These are phyloP conservation scores for Calyptommatus sinebrachiatus DNA, from an alignment of 2,113 vertebrate species.

Conservation along the genomic window DNA sequence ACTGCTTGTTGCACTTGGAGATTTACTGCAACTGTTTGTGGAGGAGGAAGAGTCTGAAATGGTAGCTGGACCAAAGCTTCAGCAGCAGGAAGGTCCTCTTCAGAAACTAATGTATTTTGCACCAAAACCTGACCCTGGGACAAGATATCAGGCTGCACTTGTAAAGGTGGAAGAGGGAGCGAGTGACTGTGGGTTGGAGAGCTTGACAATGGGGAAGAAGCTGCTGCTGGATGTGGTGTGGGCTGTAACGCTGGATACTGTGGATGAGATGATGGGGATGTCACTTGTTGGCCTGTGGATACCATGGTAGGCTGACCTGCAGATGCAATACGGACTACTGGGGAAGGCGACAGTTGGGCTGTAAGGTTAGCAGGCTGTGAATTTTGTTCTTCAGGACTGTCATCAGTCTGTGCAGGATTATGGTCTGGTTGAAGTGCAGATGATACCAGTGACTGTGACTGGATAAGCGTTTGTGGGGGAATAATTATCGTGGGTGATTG, in stretches of 20 bases:
- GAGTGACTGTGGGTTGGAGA: conserved; percentile 80
- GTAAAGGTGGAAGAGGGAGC: conserved; percentile 80
- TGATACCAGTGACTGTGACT: conserved; percentile 78
- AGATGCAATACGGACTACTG: conserved; percentile 69
- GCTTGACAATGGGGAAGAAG: conserved; percentile 76
- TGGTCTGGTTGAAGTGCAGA: conserved; percentile 73
- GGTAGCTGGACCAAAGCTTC: conserved; percentile 89
- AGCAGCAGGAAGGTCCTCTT: conserved; percentile 84
- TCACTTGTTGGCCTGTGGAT: conserved; percentile 66
- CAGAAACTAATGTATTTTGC: conserved; percentile 81
- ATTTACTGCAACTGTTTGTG: conserved; percentile 91
- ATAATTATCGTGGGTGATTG: conserved; percentile 82
- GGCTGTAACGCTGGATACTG: conserved; percentile 72
- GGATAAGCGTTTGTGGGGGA: conserved; percentile 76
- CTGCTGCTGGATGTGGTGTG: conserved; percentile 69
- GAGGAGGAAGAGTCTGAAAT: conserved; percentile 86
- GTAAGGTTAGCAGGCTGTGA: conserved; percentile 65
- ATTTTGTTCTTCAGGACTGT: conserved; percentile 56
- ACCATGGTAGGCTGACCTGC: conserved; percentile 71
- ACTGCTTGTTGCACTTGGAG: conserved; percentile 83
- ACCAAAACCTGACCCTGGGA: conserved; percentile 81
- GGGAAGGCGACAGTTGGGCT: conserved; percentile 71
- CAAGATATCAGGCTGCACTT: conserved; percentile 83
- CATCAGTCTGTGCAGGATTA: conserved; percentile 54
- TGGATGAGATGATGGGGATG: conserved; percentile 69